Evolutionary conservation across 2,888 invertebrate genomes (phyloP), one percentile per base, ranked within the genome.

Genomic region (Toxonevra muliebris): DNA sequence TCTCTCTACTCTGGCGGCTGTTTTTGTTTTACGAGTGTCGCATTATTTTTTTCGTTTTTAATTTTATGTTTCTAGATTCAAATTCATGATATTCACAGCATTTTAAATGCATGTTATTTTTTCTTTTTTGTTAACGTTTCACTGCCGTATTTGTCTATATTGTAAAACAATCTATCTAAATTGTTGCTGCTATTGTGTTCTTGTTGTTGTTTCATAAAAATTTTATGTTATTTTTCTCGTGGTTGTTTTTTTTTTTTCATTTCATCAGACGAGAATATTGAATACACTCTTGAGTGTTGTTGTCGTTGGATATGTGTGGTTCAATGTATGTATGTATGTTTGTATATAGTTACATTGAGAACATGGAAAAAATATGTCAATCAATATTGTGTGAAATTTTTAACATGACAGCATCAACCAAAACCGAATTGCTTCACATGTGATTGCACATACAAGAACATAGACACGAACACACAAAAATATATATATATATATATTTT

Each of bases 351-450:
- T 15, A 15, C 48, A 48, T n/a, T 13, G n/a, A 48, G 11, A 48
- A 10, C 48, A 63, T 53, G 63, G 42, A 53, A 20, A 17, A 65
- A 65, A 65, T 58, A 65, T 65, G 58, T 65, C 64, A 65, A 65
- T 65, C 64, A 65, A 65, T 58, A 65, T 58, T 65, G 40, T 48
- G 17, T 20, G 20, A 41, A 55, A 19, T 43, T 43, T 54, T 45
- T 12, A 55, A 43, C 55, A 55, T 55, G 54, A 62, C 55, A 55
- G 42, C 53, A 13, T n/a, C 53, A 11, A 53, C 15, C 53, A 12
- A 48, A 48, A n/a, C 48, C 15, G 48, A 30, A 30, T 30, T 30
- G 2, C 30, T 30, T 30, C 30, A 30, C 30, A 30, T 30, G 30
- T 30, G 30, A 30, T 2, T 30, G 30, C 30, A 30, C 30, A 4